Evolutionary conservation across 2,888 invertebrate genomes (phyloP), one percentile per base, ranked within the genome.

Genomic region (Flabesymbios commensalis): DNA sequence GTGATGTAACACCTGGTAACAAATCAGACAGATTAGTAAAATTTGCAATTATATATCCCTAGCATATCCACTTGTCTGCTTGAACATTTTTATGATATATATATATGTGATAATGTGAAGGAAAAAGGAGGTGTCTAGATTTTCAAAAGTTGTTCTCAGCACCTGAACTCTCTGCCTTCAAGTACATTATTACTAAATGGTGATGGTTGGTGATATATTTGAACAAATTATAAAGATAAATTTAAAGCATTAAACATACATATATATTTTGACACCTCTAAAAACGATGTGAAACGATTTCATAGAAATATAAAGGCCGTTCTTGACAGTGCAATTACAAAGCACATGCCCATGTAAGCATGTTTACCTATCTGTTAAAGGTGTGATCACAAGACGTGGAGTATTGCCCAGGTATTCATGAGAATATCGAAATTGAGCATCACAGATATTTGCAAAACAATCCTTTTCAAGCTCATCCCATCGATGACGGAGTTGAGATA

Each of bases 381-480:
- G 96, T 1, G 97, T 97, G 69, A 97, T 96, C 36, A 97, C 97
- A 67, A 97, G 86, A 63, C 96, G 88, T 3, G 96, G 93, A 7
- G 96, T 95, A 80, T 96, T 96, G 33, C 97, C 96, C 65, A 97
- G 87, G 84, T 97, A 97, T 83, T 97, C 96, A 81, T 96, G 93
- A 72, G 91, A 91, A 81, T 96, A 97, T 73, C 86, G 87, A 83
- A 96, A 95, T 83, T 95, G 92, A 42, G 96, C 96, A 84, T 97
- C 97, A 80, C 96, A 97, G 80, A 97, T 97, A 83, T 97, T 96
- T 33, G 94, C 95, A 79, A 91, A 94, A 83, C 96, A 97, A 79
- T 96, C 91, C 65, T 87, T 88, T 75, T 91, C 91, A 67, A 87
- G 88, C 71, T 94, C 94, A 78, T 90, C 94, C 94, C 94, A 94